Percentiles rank a stretch among this genome's conserved stretches.
Evolutionary conservation across 2,888 invertebrate species (phyloP).

Genomic region (Colletes collaris): DNA sequence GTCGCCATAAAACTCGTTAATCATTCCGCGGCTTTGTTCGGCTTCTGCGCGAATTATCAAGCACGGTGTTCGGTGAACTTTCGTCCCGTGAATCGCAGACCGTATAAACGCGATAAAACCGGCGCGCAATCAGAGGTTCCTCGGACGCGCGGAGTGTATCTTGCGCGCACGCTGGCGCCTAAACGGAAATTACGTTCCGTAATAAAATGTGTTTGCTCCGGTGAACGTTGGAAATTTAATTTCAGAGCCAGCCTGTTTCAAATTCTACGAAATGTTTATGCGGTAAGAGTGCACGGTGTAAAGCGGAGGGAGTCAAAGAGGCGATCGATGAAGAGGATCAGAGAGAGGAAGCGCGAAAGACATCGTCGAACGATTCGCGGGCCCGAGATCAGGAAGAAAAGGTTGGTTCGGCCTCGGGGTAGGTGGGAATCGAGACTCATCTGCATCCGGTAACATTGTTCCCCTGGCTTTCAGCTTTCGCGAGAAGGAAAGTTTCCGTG

Average conservation of each 20-base stretch:
- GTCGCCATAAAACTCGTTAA: conserved; percentile 61
- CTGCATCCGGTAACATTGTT: conserved; percentile 62
- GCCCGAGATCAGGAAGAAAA: no score
- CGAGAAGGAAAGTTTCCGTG: no score
- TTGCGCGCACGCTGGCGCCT: conserved; percentile 15
- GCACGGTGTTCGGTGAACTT: conserved; percentile 15
- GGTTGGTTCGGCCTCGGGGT: no score
- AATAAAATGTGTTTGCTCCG: conserved; percentile 13
- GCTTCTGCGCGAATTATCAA: conserved; percentile 30
- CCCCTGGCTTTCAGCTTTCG: no score
- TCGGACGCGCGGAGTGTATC: conserved; percentile 19
- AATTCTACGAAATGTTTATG: no score
- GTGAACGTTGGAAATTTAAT: no score
- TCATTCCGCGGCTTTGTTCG: conserved; percentile 49
- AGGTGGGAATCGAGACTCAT: conserved; percentile 65
- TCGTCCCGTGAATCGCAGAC: neutral
- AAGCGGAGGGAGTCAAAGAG: no score
- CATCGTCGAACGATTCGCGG: no score
- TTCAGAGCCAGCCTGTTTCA: no score
- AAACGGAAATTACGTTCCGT: conserved; percentile 45
- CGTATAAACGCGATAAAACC: conserved; percentile 31
- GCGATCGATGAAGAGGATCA: no score
- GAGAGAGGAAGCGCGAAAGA: no score
- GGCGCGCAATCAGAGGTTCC: conserved; percentile 22
- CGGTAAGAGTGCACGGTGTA: no score